Evolutionary conservation across 1,140 invertebrate genomes (phyloP).

Genomic region (Chionoecetes opilio): DNA sequence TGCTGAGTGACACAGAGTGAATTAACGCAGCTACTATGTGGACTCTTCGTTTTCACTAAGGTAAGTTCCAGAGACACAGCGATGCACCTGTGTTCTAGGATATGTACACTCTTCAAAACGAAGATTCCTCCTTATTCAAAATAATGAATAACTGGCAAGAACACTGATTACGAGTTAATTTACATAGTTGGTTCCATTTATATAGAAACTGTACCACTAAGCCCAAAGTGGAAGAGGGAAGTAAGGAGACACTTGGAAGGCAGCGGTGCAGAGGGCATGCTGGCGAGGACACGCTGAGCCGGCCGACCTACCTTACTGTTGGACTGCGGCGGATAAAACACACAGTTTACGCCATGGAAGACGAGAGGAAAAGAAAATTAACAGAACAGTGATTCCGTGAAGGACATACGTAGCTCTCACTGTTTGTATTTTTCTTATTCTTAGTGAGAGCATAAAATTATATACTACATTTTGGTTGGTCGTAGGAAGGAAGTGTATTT

Average conservation of each 20-base stretch:
- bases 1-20: background rate
- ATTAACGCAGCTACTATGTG: constrained; percentile 12
- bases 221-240: background rate
- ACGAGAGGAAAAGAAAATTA: constrained; percentile 62
- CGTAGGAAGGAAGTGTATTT: background rate
- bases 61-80: constrained; percentile 12
- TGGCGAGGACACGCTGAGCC: background rate
- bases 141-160: background rate
- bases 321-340: constrained; percentile 69
- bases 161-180: constrained; percentile 7
- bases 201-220: background rate
- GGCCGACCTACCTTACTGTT: constrained; percentile 70
- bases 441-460: background rate
- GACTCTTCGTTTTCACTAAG: constrained; percentile 20
- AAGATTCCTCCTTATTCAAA: constrained; percentile 21
- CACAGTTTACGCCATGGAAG: constrained; percentile 72
- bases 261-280: constrained; percentile 50
- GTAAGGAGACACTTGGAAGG: background rate
- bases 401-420: constrained; percentile 45
- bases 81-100: background rate
- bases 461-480: background rate
- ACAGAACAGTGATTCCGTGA: constrained; percentile 50
- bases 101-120: constrained; percentile 17
- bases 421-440: background rate
- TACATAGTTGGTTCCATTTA: constrained; percentile 11